Evolutionary conservation across 2,888 invertebrate species (phyloP), one percentile per base, ranked within the genome.

Genomic region (Tanytarsus gracilentus): DNA sequence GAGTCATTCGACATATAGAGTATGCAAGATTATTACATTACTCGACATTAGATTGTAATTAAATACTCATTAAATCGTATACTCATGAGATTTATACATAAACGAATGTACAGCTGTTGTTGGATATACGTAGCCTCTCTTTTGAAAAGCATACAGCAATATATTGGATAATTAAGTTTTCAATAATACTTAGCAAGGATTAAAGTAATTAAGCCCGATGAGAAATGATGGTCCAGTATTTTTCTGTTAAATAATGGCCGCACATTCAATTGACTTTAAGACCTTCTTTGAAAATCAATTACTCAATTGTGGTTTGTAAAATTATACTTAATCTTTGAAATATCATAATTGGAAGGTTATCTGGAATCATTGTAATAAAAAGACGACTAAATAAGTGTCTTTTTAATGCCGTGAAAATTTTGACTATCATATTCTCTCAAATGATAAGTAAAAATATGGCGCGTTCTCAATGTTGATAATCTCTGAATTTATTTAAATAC

Each of bases 401-500:
- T n/a, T n/a, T n/a, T n/a, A n/a, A n/a, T n/a, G n/a, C n/a, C n/a
- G n/a, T n/a, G n/a, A n/a, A n/a, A n/a, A n/a, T n/a, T n/a, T n/a
- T n/a, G n/a, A 23, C 44, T 36, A 14, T 36, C 7, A 36, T 36
- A 14, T 36, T 36, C 16, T 11, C 21, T 44, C 44, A 11, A 11
- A 44, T 11, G 30, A 18, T 9, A 53, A 36, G 18, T 14, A 9
- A 26, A 55, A 55, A 55, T 40, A 55, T 55, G 55, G 55, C 55
- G 40, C 55, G n/a, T n/a, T n/a, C 26, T n/a, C 18, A 44, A 21
- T 55, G 55, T 55, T 55, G 55, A 55, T 55, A 55, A 55, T 55
- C 55, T 55, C 55, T 55, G 55, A 39, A 55, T 55, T 55, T 40
- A 55, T 55, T 55, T 55, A 55, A 55, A 55, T 55, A 55, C 40